phyloP scores from a whole-genome alignment of 2,797 vertebrate genomes.

The Simalia tracyae region DNA sequence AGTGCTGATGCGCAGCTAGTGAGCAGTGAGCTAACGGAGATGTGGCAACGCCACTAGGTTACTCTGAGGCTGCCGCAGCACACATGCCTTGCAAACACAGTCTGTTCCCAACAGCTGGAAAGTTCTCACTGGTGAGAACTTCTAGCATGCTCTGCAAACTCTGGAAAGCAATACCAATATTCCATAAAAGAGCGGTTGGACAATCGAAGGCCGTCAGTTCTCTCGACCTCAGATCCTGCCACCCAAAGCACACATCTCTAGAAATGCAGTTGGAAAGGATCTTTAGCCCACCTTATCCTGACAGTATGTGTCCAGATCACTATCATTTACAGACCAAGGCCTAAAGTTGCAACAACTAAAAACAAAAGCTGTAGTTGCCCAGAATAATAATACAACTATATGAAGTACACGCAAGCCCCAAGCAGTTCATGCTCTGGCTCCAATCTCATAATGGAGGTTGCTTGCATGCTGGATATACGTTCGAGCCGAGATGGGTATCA shows the following conservation, averaged over 20 bases:
- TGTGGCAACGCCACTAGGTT: conserved; percentile 39
- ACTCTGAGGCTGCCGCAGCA: background rate
- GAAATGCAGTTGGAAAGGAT: background rate
- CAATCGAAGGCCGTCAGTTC: background rate
- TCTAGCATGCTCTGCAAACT: background rate
- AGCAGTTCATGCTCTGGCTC: background rate
- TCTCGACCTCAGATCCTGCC: background rate
- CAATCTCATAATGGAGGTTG: background rate
- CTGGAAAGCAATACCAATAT: background rate
- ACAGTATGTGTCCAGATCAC: background rate
- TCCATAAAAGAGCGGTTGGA: background rate
- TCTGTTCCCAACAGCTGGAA: conserved; percentile 18
- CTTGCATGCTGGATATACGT: too few species aligned
- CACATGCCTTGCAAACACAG: background rate
- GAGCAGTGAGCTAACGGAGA: conserved; percentile 76
- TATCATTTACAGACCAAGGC: background rate
- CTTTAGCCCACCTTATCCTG: too few species aligned
- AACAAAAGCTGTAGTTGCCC: background rate
- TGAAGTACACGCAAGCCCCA: background rate
- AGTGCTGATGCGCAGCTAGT: conserved; percentile 79
- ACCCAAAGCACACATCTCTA: background rate
- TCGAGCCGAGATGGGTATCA: background rate
- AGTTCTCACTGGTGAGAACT: conserved; percentile 14
- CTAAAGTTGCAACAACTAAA: background rate
- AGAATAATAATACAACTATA: background rate